Conservation (phyloP, 2,888 invertebrate species). For the Drosophila leonis region DNA sequence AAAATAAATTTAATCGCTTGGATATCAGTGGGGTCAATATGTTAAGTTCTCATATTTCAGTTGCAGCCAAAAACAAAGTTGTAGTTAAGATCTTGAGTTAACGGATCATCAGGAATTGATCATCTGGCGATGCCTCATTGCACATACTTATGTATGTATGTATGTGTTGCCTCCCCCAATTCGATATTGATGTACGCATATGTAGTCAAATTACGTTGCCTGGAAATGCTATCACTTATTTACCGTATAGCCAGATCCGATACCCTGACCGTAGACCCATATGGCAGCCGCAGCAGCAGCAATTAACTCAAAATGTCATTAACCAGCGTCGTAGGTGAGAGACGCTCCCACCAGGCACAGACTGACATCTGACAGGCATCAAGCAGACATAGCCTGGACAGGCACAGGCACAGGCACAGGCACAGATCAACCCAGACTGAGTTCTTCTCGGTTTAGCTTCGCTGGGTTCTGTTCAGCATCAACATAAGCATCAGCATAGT, state of each 20-base stretch:
- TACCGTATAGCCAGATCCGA: conserved; percentile 54
- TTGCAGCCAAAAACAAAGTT: conserved; percentile 19
- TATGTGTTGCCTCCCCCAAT: conserved; percentile 10
- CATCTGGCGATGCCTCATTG: conserved; percentile 34
- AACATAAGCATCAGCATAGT: conserved; percentile 20
- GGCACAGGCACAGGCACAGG: conserved; percentile 17
- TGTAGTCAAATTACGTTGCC: conserved; percentile 79
- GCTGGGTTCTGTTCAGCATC: conserved; percentile 28
- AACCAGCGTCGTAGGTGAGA: conserved; percentile 78
- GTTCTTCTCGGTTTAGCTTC: conserved; percentile 3
- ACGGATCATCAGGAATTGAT: conserved; percentile 61
- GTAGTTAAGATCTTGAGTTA: conserved; percentile 34
- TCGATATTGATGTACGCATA: conserved; percentile 41
- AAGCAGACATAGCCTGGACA: conserved; percentile 52
- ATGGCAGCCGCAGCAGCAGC: conserved; percentile 66
- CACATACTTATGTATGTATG: neutral
- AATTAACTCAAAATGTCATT: conserved; percentile 80
- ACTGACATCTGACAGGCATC: conserved; percentile 81
- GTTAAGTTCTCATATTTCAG: conserved; percentile 36
- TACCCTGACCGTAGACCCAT: conserved; percentile 59
- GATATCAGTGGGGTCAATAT: conserved; percentile 2
- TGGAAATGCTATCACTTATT: conserved; percentile 69
- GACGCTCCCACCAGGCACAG: conserved; percentile 47
- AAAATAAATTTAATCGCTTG: conserved; percentile 4
- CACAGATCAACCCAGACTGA: conserved; percentile 29